Evolutionary conservation across 2,113 vertebrate genomes (phyloP).

Genomic region (Bettongia penicillata): DNA sequence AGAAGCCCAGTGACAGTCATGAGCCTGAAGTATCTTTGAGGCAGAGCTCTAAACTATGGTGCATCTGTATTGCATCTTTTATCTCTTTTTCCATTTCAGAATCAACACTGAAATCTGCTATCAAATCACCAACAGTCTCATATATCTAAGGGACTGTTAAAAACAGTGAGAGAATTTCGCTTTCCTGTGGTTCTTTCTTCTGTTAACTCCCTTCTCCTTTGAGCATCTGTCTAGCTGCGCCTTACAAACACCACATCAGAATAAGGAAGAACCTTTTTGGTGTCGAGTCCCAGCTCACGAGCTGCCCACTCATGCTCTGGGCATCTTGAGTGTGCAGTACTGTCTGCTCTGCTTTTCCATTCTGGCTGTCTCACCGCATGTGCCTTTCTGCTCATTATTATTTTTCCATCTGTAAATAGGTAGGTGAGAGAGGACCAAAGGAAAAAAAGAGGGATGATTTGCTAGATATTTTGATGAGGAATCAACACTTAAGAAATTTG

Average conservation of each 20-base stretch:
- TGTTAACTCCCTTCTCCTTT: neutral
- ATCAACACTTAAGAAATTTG: neutral
- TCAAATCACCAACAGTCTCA: constrained; percentile 33
- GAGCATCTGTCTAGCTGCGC: neutral
- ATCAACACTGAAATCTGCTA: neutral
- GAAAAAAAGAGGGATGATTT: neutral
- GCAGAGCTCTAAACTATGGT: constrained; percentile 25
- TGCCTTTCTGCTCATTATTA: neutral
- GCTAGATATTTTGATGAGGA: neutral
- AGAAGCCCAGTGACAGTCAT: constrained; percentile 2
- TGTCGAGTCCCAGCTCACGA: neutral
- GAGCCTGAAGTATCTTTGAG: constrained; percentile 10
- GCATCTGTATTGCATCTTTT: constrained; percentile 6
- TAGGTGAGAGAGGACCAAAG: neutral
- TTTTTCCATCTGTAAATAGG: neutral
- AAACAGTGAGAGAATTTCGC: neutral
- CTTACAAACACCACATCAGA: neutral
- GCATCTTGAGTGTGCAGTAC: neutral
- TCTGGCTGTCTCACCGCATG: neutral
- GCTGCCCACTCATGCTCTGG: neutral
- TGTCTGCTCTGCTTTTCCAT: neutral
- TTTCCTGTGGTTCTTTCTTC: neutral
- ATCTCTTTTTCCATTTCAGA: constrained; percentile 5
- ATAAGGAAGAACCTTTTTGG: neutral
- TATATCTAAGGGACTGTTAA: constrained; percentile 15